Percentiles rank a stretch among this genome's conserved stretches.
Evolutionary conservation across 2,797 vertebrate species (phyloP).

Genomic region (Poeciliopsis turneri): DNA sequence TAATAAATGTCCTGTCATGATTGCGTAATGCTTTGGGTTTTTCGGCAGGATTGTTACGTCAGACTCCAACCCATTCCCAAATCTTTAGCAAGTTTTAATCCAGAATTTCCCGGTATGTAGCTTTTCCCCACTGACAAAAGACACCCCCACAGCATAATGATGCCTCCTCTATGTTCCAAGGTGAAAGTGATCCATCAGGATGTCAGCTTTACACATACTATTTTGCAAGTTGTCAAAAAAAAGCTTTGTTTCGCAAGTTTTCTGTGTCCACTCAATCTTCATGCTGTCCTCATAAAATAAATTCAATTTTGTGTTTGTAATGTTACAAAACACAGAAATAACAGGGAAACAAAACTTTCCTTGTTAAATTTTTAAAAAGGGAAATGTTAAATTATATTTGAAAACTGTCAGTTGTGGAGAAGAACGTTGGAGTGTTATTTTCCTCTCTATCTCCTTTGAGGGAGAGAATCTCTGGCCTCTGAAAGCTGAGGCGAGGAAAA

Average conservation of each 20-base stretch:
- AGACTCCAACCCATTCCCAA: not conserved
- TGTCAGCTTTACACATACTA: not conserved
- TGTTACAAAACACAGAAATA: not conserved
- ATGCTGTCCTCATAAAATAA: not conserved
- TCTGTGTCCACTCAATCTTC: not conserved
- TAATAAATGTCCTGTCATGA: not conserved
- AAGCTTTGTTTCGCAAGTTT: not conserved
- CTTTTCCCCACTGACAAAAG: not conserved
- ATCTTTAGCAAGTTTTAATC: no score
- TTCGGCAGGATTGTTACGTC: not conserved
- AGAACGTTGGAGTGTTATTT: constrained; percentile 50
- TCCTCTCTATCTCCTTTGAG: constrained; percentile 60
- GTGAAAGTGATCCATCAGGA: not conserved
- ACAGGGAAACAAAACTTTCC: constrained; percentile 25
- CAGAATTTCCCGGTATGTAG: not conserved
- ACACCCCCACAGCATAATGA: not conserved
- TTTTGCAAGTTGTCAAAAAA: not conserved
- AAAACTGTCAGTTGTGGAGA: constrained; percentile 39
- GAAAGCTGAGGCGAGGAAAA: constrained; percentile 70
- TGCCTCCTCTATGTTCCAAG: not conserved
- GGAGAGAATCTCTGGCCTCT: constrained; percentile 64
- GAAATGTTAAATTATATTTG: constrained; percentile 39
- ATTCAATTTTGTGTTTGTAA: not conserved
- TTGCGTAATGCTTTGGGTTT: not conserved
- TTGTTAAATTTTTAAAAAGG: constrained; percentile 23